Evolutionary conservation across 2,888 invertebrate species (phyloP).

Genomic region (Poecilus cupreus): DNA sequence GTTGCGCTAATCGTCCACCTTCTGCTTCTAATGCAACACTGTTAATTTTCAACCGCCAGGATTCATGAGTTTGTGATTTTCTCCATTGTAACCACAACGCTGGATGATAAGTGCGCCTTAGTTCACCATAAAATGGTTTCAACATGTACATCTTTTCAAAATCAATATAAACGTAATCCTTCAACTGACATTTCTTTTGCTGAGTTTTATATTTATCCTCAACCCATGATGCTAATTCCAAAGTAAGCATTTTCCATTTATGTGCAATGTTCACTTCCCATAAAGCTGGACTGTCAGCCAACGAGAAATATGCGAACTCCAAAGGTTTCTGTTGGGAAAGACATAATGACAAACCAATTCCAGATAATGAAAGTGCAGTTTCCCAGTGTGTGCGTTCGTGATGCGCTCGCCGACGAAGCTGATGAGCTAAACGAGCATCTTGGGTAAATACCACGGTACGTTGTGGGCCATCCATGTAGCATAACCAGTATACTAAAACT

Average conservation of each 20-base stretch:
- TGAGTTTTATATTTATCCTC: conserved; percentile 86
- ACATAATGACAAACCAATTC: conserved; percentile 79
- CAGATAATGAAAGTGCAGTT: conserved; percentile 81
- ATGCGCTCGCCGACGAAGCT: conserved; percentile 77
- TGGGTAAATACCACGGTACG: conserved; percentile 85
- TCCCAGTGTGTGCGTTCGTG: conserved; percentile 82
- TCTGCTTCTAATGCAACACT: conserved; percentile 78
- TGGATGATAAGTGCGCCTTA: conserved; percentile 83
- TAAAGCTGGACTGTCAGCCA: conserved; percentile 82
- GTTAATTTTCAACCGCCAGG: conserved; percentile 81
- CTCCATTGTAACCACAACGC: conserved; percentile 84
- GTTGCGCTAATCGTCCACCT: conserved; percentile 63
- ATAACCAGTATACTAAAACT: conserved; percentile 86
- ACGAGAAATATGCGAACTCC: conserved; percentile 82
- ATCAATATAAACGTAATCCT: conserved; percentile 87
- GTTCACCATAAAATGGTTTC: conserved; percentile 88
- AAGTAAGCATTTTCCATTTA: conserved; percentile 85
- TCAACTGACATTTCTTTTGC: conserved; percentile 82
- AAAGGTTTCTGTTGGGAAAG: conserved; percentile 70
- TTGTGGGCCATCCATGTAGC: conserved; percentile 85
- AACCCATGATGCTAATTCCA: conserved; percentile 86
- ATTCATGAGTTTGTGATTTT: conserved; percentile 81
- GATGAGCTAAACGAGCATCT: conserved; percentile 81
- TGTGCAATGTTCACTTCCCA: conserved; percentile 90
- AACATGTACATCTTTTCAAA: conserved; percentile 91